Percentiles rank a stretch among this genome's conserved stretches.
These are phyloP conservation scores for Leptodactylus fuscus DNA, from an alignment of 2,113 vertebrate species.

Conservation along the genomic window DNA sequence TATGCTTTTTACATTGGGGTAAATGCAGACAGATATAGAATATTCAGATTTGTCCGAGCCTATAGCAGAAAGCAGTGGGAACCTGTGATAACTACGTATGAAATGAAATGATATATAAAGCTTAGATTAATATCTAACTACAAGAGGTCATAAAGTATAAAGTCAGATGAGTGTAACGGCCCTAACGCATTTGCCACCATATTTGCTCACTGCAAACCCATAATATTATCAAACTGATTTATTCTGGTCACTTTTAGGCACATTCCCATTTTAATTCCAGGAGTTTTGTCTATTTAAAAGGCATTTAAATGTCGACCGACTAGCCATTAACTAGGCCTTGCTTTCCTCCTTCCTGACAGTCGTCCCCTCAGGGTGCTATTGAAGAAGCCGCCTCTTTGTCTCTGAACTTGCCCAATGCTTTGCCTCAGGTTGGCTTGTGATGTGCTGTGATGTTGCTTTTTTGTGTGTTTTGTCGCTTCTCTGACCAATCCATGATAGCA, in stretches of 20 bases:
- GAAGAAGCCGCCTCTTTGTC: slow-evolving; percentile 77
- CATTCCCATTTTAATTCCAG: too few species aligned
- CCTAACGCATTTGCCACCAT: too few species aligned
- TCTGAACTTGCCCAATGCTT: slow-evolving; percentile 72
- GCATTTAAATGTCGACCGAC: too few species aligned
- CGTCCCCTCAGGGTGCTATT: slow-evolving; percentile 74
- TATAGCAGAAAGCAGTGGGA: not conserved
- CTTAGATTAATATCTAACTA: too few species aligned
- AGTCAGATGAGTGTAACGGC: too few species aligned
- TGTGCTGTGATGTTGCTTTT: not conserved
- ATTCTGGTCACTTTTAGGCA: not conserved
- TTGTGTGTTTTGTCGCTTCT: not conserved
- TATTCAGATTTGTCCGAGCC: not conserved
- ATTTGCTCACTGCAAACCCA: not conserved
- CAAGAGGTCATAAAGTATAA: too few species aligned
- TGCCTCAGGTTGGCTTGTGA: slow-evolving; percentile 64
- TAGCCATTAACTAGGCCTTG: slow-evolving; percentile 18
- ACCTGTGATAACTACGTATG: not conserved
- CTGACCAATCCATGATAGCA: slow-evolving; percentile 18
- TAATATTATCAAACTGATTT: not conserved
- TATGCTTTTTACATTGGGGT: too few species aligned
- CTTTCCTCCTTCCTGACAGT: slow-evolving; percentile 66
- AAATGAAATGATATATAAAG: not conserved
- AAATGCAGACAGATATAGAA: too few species aligned
- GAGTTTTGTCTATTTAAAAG: too few species aligned